Evolutionary conservation across 2,113 vertebrate species (phyloP), one percentile per base, ranked within the genome.

Genomic region (Gambusia holbrooki): DNA sequence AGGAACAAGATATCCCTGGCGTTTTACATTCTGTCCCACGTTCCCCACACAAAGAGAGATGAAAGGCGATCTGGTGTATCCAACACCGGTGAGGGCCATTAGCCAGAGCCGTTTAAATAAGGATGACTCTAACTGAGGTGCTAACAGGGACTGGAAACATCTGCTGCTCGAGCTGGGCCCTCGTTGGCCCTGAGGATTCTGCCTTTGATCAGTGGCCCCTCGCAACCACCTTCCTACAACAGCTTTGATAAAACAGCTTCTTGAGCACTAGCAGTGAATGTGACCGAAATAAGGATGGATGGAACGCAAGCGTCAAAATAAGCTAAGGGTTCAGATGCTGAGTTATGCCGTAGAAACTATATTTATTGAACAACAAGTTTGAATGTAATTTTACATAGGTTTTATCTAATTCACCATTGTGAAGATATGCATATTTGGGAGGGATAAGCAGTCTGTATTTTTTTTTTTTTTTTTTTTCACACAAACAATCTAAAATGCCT

Each of bases 91-190:
- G 74, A 69, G 84, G 79, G 79, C 78, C 85, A 84, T 91, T 93
- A 90, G 80, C 74, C 35, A 25, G 69, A 66, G 73, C 68, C 45
- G 69, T 74, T 91, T 91, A 92, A 93, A 92, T 91, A 90, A 91
- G 81, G 86, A 89, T 80, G 86, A 81, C 60, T 66, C 70, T 76
- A 80, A 84, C 83, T 25, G 69, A 81, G 82, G 72, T 45, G 74
- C 75, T 79, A 81, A 86, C 81, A 80, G 82, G 88, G 73, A 88
- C 3, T 78, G 81, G 79, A 84, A 85, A 90, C 91, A 92, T 90
- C 90, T 91, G 90, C 87, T 76, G 76, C 78, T 81, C 22, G 19
- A 28, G 45, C 86, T 4, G 81, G 86, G 74, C 67, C 84, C 74
- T 81, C 3, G 58, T 62, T 73, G 82, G 87, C 81, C 87, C 78